These are phyloP conservation scores for Thermophis baileyi DNA, from an alignment of 2,113 vertebrate genomes.

Conservation along the genomic window DNA sequence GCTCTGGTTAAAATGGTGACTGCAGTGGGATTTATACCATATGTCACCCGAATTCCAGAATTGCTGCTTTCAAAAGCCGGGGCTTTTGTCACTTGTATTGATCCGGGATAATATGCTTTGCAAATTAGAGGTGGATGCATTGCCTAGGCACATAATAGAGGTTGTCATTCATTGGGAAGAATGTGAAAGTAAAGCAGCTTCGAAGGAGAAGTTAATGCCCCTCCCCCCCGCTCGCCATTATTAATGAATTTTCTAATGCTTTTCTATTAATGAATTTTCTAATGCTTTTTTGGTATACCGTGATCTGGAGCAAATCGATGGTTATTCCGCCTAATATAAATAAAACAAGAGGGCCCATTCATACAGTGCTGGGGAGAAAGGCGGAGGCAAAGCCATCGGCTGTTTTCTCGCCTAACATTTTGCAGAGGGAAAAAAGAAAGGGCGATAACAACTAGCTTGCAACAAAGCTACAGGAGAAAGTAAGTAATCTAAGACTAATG, in stretches of 20 bases:
- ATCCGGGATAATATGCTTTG: conserved; percentile 65
- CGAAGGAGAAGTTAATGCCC: conserved; percentile 54
- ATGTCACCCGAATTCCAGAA: conserved; percentile 61
- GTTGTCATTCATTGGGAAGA: conserved; percentile 62
- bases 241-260: conserved; percentile 62
- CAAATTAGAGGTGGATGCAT: conserved; percentile 68
- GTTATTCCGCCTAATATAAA: conserved; percentile 59
- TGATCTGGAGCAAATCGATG: conserved; percentile 57
- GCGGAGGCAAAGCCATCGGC: background rate
- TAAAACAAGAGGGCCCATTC: conserved; percentile 52
- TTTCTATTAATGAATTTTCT: conserved; percentile 61
- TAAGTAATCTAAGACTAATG: conserved; percentile 23
- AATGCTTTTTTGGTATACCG: conserved; percentile 52
- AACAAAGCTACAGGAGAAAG: conserved; percentile 28
- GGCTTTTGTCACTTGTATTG: conserved; percentile 53
- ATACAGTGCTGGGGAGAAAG: conserved; percentile 1
- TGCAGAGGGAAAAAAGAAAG: conserved; percentile 30
- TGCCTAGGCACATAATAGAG: conserved; percentile 59
- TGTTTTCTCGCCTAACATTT: conserved; percentile 3
- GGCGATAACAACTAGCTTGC: conserved; percentile 23
- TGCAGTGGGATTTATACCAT: conserved; percentile 64
- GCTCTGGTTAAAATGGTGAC: conserved; percentile 21
- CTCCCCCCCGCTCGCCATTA: conserved; percentile 42
- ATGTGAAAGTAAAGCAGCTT: conserved; percentile 57
- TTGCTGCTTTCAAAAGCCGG: conserved; percentile 47